phyloP scores from a whole-genome alignment of 2,888 invertebrate species.

The Drosophila mimica region DNA sequence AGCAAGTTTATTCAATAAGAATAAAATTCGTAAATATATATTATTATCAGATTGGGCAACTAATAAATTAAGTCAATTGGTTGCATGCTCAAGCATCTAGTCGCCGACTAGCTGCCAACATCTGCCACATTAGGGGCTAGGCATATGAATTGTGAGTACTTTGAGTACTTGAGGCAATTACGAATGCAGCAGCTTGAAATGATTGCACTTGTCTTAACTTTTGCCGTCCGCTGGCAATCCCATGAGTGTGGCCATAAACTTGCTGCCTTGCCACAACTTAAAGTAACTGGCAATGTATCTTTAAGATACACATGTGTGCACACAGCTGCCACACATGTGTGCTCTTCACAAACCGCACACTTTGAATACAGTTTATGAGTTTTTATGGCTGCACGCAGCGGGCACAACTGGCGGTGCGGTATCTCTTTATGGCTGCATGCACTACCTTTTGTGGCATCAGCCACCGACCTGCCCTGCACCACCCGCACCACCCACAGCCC shows the following conservation, averaged over 20 bases:
- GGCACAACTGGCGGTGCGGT: slow-evolving; percentile 44
- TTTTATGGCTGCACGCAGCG: slow-evolving; percentile 58
- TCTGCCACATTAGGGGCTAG: slow-evolving; percentile 50
- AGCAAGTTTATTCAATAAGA: not conserved
- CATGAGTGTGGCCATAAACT: slow-evolving; percentile 53
- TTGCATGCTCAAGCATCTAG: slow-evolving; percentile 1
- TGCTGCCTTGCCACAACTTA: slow-evolving; percentile 39
- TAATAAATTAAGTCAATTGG: slow-evolving; percentile 20
- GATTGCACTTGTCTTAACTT: slow-evolving; percentile 68
- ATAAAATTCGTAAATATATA: not conserved
- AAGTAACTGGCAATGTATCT: slow-evolving; percentile 58
- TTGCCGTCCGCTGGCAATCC: slow-evolving; percentile 24
- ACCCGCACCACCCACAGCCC: not conserved
- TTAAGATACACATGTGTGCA: slow-evolving; percentile 33
- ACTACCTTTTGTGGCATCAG: slow-evolving; percentile 42
- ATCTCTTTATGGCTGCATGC: slow-evolving; percentile 61
- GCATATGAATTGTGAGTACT: slow-evolving; percentile 44
- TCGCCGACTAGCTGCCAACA: slow-evolving; percentile 32
- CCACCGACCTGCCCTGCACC: not conserved
- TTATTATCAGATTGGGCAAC: not conserved
- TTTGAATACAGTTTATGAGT: slow-evolving; percentile 57
- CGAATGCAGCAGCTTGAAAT: slow-evolving; percentile 69
- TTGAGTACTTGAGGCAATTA: slow-evolving; percentile 55
- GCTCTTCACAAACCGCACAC: slow-evolving; percentile 12
- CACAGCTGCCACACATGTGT: slow-evolving; percentile 11